These are phyloP conservation scores for Benthosema pterotum DNA, from an alignment of 2,797 vertebrate genomes.

Conservation along the genomic window DNA sequence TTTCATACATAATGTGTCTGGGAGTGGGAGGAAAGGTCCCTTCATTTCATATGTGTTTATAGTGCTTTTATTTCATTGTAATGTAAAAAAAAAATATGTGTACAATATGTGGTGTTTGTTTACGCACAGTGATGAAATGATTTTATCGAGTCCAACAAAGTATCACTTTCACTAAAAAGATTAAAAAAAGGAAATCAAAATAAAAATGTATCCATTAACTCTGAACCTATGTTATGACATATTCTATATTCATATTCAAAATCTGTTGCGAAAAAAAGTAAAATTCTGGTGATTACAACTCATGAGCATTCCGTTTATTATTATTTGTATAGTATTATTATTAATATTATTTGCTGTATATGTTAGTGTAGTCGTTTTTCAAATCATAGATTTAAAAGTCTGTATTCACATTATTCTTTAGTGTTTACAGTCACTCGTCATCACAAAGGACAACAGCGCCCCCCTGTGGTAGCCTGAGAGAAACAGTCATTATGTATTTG, in stretches of 20 bases:
- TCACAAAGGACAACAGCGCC: too few species aligned
- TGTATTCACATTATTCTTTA: too few species aligned
- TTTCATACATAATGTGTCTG: slow-evolving; percentile 81
- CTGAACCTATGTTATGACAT: not conserved
- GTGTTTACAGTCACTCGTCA: too few species aligned
- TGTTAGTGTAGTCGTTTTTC: too few species aligned
- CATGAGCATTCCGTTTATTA: too few species aligned
- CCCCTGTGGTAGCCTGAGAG: too few species aligned
- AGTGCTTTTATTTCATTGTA: slow-evolving; percentile 81
- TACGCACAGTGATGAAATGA: slow-evolving; percentile 75
- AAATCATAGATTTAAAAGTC: too few species aligned
- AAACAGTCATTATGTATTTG: too few species aligned
- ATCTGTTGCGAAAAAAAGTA: too few species aligned
- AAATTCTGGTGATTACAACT: too few species aligned
- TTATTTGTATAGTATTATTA: too few species aligned
- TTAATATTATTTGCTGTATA: too few species aligned
- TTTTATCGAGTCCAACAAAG: slow-evolving; percentile 52
- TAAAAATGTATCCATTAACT: not conserved
- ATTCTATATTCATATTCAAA: not conserved
- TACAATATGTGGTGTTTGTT: slow-evolving; percentile 83
- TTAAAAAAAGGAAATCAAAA: not conserved
- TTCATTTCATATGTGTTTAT: slow-evolving; percentile 79
- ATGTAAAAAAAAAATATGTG: slow-evolving; percentile 83
- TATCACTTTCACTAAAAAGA: slow-evolving; percentile 11
- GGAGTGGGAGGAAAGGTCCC: slow-evolving; percentile 72